Evolutionary conservation across 2,113 vertebrate species (phyloP), one percentile per base, ranked within the genome.

Genomic region (Gasterosteus aculeatus): DNA sequence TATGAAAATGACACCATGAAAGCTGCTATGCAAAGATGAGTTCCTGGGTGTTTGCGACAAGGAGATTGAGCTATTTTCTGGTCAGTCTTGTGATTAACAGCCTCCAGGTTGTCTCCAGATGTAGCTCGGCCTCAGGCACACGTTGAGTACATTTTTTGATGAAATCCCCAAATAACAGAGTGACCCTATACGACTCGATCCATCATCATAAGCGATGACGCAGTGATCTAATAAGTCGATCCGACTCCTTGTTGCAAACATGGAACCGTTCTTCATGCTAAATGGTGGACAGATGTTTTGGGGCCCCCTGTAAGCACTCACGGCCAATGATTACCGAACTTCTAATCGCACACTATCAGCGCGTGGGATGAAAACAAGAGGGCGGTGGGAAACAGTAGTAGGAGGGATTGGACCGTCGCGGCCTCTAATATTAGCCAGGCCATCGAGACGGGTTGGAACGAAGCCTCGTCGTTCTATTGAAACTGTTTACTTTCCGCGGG

Each of bases 21-120:
- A 59, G 31, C 53, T 49, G 64, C 90, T 87, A 84, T 77, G 85
- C 85, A 91, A 78, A 59, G 65, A 81, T 64, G 80, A 79, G 84
- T 83, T 87, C 73, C 72, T 81, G 73, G 72, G 77, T 88, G 85
- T 84, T 91, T 88, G 72, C 39, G 81, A 84, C 83, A 76, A 72
- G 68, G 62, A 84, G 79, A 86, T 77, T 72, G 76, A 80, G 75
- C 69, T 87, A 74, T 81, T 85, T 88, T 91, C 69, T 89, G 84
- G 88, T 92, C 83, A 82, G 78, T 2, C 83, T 84, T 81, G 81
- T 86, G 89, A 91, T 91, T 87, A 90, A 88, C 88, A 69, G 81
- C 51, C 53, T 61, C 69, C 86, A 87, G 82, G 89, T 88, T 89
- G 83, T 65, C 44, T 82, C 89, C 91, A 92, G 90, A 93, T 92